phyloP scores from a whole-genome alignment of 2,888 invertebrate species.

The Himalopsyche anomala region DNA sequence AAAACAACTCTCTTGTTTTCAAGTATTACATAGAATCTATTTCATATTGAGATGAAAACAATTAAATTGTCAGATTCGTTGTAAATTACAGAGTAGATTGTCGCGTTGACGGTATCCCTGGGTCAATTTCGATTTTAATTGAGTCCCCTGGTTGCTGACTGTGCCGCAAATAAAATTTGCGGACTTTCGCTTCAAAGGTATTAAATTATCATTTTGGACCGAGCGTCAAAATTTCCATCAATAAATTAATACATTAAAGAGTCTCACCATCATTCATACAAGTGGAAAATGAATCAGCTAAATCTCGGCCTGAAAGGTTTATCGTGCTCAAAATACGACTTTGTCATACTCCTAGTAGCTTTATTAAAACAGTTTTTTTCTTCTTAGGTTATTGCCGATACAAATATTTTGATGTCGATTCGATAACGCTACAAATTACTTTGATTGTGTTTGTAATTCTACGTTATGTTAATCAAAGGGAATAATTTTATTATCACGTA shows the following conservation, averaged over 20 bases:
- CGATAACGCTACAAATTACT: too few relatives aligned
- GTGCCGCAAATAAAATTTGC: slow-evolving; percentile 39
- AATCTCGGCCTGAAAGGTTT: slow-evolving; percentile 16
- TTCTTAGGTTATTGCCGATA: too few relatives aligned
- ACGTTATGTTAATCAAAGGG: too few relatives aligned
- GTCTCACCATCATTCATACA: slow-evolving; percentile 26
- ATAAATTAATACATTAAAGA: slow-evolving; percentile 34
- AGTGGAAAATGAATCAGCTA: slow-evolving; percentile 21
- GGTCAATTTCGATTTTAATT: slow-evolving; percentile 51
- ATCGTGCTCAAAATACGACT: background rate
- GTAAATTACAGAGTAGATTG: slow-evolving; percentile 1
- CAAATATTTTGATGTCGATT: too few relatives aligned
- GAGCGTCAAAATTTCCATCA: slow-evolving; percentile 34
- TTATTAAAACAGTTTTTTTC: too few relatives aligned
- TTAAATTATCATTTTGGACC: slow-evolving; percentile 18
- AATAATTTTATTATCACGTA: too few relatives aligned
- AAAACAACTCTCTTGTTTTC: background rate
- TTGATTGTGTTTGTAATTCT: too few relatives aligned
- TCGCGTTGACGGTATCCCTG: slow-evolving; percentile 11
- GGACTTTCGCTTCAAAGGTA: slow-evolving; percentile 46
- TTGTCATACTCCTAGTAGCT: background rate
- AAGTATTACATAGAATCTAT: background rate
- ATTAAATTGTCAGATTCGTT: background rate
- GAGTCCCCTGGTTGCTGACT: slow-evolving; percentile 21
- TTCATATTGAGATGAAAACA: background rate